Evolutionary conservation across 2,797 vertebrate genomes (phyloP), one percentile per base, ranked within the genome.

Genomic region (Nyctalus aviator): DNA sequence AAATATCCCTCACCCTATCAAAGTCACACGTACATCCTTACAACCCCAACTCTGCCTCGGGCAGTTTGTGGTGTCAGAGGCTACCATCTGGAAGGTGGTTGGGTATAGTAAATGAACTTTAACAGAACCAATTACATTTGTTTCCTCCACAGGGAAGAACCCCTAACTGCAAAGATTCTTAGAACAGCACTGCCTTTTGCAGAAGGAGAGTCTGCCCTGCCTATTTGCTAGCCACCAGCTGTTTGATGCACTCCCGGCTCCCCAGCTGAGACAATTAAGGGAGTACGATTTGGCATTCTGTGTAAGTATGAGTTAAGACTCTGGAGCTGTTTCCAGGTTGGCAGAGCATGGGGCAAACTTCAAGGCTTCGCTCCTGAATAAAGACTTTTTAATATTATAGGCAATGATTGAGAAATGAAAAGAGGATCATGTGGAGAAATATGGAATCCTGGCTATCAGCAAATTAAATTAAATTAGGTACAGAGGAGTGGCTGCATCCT

Each of bases 251-350:
- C 64, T 94, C 89, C 96, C 96, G 96, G 96, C 71, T 95, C 96
- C 95, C 96, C 95, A 97, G 91, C 96, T 97, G 97, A 98, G 97
- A 97, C 96, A 97, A 97, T 98, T 97, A 98, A 97, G 91, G 93
- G 86, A 97, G 97, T 90, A 81, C 46, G 84, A 96, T 93, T 97
- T 98, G 96, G 96, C 88, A 97, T 90, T 93, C 95, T 97, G 94
- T 96, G 91, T 90, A 97, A 97, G 97, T 97, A 92, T 96, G 96
- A 97, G 97, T 95, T 93, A 97, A 95, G 83, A 92, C 91, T 96
- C 84, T 57, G 94, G 96, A 96, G 85, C 88, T 95, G 53, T 96
- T 97, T 97, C 91, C 91, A 94, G 95, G 75, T 96, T 98, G 95
- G 85, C 93, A 96, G 73, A 96, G 82, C 18, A 90, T 90, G 20